These are phyloP conservation scores for Stichodactyla mertensii DNA, from an alignment of 64 coral and sea anemone genomes.

Conservation along the genomic window DNA sequence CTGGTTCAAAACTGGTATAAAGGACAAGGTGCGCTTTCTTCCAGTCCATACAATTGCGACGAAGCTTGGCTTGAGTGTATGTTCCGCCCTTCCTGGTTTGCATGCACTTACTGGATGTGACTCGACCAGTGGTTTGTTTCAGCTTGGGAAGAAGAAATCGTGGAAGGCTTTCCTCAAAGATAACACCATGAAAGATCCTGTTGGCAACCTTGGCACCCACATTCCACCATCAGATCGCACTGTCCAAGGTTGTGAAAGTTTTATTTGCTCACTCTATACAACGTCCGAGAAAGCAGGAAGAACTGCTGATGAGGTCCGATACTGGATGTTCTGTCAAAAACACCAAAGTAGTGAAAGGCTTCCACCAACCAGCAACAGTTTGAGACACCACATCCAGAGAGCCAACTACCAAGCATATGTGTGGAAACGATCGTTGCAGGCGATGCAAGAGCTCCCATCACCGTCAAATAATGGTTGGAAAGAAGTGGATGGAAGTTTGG, in stretches of 20 bases:
- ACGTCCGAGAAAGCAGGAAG: conserved; percentile 8
- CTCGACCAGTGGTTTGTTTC: conserved; percentile 18
- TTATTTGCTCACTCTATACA: not conserved
- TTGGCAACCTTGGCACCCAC: not conserved
- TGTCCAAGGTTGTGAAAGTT: not conserved
- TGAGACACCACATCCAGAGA: conserved; percentile 2
- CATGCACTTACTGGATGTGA: conserved; percentile 33
- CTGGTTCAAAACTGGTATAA: conserved; percentile 23
- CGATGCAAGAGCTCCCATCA: not conserved
- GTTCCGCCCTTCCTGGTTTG: conserved; percentile 11
- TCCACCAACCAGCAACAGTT: conserved; percentile 18
- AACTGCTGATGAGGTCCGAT: conserved; percentile 14
- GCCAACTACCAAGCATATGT: conserved; percentile 15
- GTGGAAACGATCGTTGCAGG: not conserved
- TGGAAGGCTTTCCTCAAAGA: conserved; percentile 4
- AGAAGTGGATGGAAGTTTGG: not conserved
- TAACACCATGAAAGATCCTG: not conserved
- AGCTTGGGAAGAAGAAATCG: conserved; percentile 18
- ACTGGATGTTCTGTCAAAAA: conserved; percentile 22
- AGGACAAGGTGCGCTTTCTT: conserved; percentile 18
- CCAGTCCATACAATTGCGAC: not conserved
- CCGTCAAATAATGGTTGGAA: conserved; percentile 4
- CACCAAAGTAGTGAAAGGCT: conserved; percentile 16
- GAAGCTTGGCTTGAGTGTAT: not conserved
- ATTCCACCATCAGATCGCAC: conserved; percentile 17